Evolutionary conservation across 2,888 invertebrate species (phyloP).

Genomic region (Torymus auratus): DNA sequence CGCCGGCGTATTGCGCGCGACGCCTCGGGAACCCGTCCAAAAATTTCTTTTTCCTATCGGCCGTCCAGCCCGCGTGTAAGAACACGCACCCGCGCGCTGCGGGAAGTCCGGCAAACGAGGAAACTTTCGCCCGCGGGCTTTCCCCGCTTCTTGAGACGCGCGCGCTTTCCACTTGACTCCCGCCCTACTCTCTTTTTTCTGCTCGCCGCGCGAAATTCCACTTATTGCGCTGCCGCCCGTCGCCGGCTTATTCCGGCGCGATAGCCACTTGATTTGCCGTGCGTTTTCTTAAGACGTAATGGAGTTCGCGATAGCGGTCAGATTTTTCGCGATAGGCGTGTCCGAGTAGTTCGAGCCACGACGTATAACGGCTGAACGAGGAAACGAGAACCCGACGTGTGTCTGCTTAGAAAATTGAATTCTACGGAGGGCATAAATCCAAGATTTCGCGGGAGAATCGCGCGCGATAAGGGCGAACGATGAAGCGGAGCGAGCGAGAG

Average conservation of each 20-base stretch:
- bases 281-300: too few species aligned
- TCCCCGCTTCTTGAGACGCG: not conserved
- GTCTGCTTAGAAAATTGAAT: conserved; percentile 19
- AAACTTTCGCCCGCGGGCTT: conserved; percentile 45
- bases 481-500: not conserved
- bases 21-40: not conserved
- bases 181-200: too few species aligned
- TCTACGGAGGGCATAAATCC: conserved; percentile 14
- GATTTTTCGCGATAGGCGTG: too few species aligned
- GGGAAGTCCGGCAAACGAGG: conserved; percentile 49
- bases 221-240: conserved; percentile 17
- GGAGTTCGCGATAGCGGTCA: too few species aligned
- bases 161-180: conserved; percentile 31
- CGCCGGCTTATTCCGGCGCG: too few species aligned
- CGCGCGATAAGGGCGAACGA: conserved; percentile 25
- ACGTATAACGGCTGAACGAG: too few species aligned
- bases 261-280: too few species aligned
- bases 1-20: not conserved
- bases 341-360: too few species aligned
- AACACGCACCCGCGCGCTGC: not conserved
- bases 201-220: not conserved
- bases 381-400: not conserved
- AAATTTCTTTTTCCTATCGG: not conserved
- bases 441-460: conserved; percentile 7
- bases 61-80: too few species aligned